Evolutionary conservation across 23 tunicate species (phyloP).

Genomic region (Phallusia fumigata): DNA sequence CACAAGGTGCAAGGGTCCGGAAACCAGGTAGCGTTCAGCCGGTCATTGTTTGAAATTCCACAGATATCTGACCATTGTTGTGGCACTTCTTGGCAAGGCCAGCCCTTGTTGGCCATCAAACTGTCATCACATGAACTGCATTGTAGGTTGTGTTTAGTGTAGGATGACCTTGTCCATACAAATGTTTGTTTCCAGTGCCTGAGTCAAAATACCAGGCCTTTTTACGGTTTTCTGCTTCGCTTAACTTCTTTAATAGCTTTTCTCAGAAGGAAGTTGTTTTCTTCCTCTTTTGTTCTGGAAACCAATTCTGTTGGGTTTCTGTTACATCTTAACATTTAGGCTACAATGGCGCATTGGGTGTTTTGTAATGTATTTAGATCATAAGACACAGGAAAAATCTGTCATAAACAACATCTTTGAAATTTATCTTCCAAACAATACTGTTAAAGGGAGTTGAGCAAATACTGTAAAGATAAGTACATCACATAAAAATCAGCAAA

Average conservation of each 20-base stretch:
- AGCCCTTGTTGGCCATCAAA: neutral
- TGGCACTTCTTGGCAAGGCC: neutral
- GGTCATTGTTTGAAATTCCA: conserved; percentile 29
- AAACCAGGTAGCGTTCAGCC: conserved; percentile 32
- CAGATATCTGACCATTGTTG: conserved; percentile 15
- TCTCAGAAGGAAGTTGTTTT: neutral
- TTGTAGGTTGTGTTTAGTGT: neutral
- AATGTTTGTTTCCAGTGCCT: neutral
- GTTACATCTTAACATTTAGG: neutral
- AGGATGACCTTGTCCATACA: neutral
- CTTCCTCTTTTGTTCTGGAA: neutral
- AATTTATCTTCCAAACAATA: neutral
- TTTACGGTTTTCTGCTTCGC: neutral
- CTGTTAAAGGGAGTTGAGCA: neutral
- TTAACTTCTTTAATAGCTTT: neutral
- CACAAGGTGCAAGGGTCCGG: conserved; percentile 22
- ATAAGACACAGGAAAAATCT: conserved; percentile 2
- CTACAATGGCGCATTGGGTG: neutral
- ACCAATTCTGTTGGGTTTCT: neutral
- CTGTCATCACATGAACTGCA: conserved; percentile 1
- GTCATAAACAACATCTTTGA: neutral
- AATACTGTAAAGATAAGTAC: neutral
- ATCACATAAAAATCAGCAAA: conserved; percentile 10
- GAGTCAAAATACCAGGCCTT: neutral
- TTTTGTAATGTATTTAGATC: neutral